Evolutionary conservation across 2,888 invertebrate species (phyloP).

Genomic region (Stegophylla sp.): DNA sequence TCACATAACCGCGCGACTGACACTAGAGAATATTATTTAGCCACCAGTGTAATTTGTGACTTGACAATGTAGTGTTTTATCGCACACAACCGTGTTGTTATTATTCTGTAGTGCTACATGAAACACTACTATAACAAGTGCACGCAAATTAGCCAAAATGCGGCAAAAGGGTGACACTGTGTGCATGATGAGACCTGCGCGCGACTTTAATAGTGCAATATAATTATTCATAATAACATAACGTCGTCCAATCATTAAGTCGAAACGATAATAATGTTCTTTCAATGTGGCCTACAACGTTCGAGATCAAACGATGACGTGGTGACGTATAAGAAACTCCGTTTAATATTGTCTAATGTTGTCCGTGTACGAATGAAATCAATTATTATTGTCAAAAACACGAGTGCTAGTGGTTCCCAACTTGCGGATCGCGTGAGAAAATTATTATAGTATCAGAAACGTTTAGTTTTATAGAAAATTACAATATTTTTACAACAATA

Average conservation of each 20-base stretch:
- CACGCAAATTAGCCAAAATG: slow-evolving; percentile 9
- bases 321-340: not conserved
- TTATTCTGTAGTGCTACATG: slow-evolving; percentile 9
- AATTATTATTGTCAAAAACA: too few relatives aligned
- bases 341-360: too few relatives aligned
- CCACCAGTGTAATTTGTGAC: not conserved
- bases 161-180: slow-evolving; percentile 3
- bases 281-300: not conserved
- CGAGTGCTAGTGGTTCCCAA: too few relatives aligned
- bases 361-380: too few relatives aligned
- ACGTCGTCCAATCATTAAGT: not conserved
- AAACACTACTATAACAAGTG: slow-evolving; percentile 29
- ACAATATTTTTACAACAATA: too few relatives aligned
- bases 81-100: not conserved
- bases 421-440: too few relatives aligned
- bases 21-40: slow-evolving; percentile 12
- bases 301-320: not conserved
- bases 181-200: slow-evolving; percentile 1
- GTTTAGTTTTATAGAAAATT: too few relatives aligned
- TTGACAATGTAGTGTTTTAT: slow-evolving; percentile 16
- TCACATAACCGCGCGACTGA: slow-evolving; percentile 11
- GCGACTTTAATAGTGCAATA: not conserved
- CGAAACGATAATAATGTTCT: not conserved
- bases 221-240: too few relatives aligned
- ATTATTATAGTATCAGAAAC: too few relatives aligned